A percentile compares a stretch with the other conserved stretches of the same genome.
phyloP scores from a whole-genome alignment of 1,140 invertebrate genomes.

The Teleogryllus occipitalis region DNA sequence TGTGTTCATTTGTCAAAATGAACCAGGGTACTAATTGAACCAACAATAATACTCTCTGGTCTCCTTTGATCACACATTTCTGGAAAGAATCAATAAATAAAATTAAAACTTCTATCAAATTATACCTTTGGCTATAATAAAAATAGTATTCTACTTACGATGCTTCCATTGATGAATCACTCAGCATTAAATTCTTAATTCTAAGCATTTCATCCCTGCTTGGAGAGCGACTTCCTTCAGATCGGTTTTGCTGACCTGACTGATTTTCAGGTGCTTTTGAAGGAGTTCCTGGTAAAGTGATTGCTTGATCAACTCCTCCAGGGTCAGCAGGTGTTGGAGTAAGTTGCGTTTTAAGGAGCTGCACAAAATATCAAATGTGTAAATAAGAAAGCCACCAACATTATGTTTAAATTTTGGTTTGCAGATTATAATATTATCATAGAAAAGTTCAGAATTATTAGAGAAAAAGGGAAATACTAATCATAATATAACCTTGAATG shows the following conservation, averaged over 20 bases:
- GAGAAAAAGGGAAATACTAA: not conserved
- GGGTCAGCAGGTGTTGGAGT: not conserved
- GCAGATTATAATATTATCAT: not conserved
- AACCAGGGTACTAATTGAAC: not conserved
- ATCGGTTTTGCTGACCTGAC: no score
- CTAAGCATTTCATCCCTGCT: slow-evolving; percentile 11
- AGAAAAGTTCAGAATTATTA: not conserved
- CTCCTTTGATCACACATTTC: not conserved
- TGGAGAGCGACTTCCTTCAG: not conserved
- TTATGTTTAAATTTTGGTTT: not conserved
- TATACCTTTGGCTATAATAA: not conserved
- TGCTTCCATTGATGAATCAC: slow-evolving; percentile 16
- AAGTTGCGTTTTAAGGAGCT: not conserved
- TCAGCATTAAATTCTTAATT: slow-evolving; percentile 14
- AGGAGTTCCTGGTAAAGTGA: not conserved
- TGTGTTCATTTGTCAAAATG: not conserved
- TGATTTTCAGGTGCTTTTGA: not conserved
- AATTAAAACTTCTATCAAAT: not conserved
- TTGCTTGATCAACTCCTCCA: not conserved
- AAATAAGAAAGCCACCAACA: not conserved
- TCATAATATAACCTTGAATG: not conserved
- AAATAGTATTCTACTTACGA: slow-evolving; percentile 13
- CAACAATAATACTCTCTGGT: not conserved
- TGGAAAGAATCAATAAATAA: not conserved
- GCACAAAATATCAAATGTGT: not conserved